Conservation (phyloP, 1,140 invertebrate species). For the Drosophila ohnishii region DNA sequence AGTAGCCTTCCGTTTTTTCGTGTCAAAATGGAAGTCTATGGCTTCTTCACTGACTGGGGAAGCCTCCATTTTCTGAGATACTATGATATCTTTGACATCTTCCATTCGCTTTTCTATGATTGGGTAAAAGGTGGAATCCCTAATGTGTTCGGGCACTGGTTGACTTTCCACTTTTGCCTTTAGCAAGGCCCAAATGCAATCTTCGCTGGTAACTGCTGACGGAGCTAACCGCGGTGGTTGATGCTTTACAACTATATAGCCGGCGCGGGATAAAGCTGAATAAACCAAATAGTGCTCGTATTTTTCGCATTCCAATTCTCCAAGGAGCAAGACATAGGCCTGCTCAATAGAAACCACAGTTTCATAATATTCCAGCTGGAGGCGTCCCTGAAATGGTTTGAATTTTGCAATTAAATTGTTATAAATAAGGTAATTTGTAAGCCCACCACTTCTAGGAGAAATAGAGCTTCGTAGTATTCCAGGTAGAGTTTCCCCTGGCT, state of each 20-base stretch:
- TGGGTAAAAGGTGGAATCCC: conserved; percentile 33
- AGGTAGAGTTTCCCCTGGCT: conserved; percentile 55
- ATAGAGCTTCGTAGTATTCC: conserved; percentile 74
- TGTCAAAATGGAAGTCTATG: conserved; percentile 45
- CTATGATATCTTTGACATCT: conserved; percentile 39
- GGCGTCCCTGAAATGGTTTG: conserved; percentile 53
- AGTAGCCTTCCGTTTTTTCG: conserved; percentile 48
- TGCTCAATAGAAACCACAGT: conserved; percentile 71
- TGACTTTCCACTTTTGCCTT: conserved; percentile 43
- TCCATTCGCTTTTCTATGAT: conserved; percentile 39
- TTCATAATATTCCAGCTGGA: conserved; percentile 64
- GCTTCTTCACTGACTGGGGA: neutral
- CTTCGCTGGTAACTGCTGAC: conserved; percentile 23
- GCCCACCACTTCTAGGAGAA: conserved; percentile 70
- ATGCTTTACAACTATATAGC: conserved; percentile 73
- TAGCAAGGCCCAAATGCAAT: conserved; percentile 71
- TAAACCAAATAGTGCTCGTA: conserved; percentile 74
- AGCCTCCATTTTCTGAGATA: conserved; percentile 4
- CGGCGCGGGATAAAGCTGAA: conserved; percentile 61
- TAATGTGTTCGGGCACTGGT: conserved; percentile 43
- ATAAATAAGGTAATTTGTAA: neutral
- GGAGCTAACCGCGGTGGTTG: neutral
- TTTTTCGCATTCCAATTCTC: conserved; percentile 49
- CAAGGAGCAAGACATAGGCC: conserved; percentile 67
- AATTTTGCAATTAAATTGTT: neutral